A percentile compares a stretch with the other conserved stretches of the same genome.
phyloP scores from a whole-genome alignment of 1,140 invertebrate genomes.

The Contarinia nasturtii region DNA sequence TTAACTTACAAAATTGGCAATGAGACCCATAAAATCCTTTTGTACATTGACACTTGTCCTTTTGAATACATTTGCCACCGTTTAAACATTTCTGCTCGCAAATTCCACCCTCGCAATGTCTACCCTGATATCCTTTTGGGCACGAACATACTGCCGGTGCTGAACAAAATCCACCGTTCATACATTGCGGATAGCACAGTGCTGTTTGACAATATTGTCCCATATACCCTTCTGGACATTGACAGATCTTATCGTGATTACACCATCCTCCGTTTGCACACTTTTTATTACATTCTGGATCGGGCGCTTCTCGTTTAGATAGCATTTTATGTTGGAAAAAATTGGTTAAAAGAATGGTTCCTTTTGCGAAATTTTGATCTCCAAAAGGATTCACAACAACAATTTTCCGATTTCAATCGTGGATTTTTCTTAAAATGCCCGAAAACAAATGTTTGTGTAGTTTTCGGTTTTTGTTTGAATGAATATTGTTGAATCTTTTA shows the following conservation, averaged over 20 bases:
- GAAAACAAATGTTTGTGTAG: too few relatives aligned
- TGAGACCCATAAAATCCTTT: slow-evolving; percentile 73
- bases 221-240: slow-evolving; percentile 76
- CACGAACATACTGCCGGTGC: slow-evolving; percentile 74
- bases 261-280: slow-evolving; percentile 68
- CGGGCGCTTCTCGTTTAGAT: slow-evolving; percentile 40
- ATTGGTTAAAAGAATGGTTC: too few relatives aligned
- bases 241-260: slow-evolving; percentile 60
- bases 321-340: too few relatives aligned
- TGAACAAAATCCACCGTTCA: slow-evolving; percentile 80
- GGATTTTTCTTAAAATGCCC: too few relatives aligned
- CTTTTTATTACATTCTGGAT: slow-evolving; percentile 72
- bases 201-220: slow-evolving; percentile 74
- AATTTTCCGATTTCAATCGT: too few relatives aligned
- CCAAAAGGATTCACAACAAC: too few relatives aligned
- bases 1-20: slow-evolving; percentile 68
- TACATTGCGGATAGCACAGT: slow-evolving; percentile 78
- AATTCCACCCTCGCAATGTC: slow-evolving; percentile 80
- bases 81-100: slow-evolving; percentile 63
- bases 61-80: slow-evolving; percentile 86
- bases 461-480: too few relatives aligned
- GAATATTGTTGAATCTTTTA: too few relatives aligned
- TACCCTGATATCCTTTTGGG: slow-evolving; percentile 69
- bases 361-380: too few relatives aligned
- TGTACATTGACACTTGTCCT: slow-evolving; percentile 75